Base-by-base conservation (phyloP, 2,113 vertebrate genomes). In the Alectura lathami region DNA sequence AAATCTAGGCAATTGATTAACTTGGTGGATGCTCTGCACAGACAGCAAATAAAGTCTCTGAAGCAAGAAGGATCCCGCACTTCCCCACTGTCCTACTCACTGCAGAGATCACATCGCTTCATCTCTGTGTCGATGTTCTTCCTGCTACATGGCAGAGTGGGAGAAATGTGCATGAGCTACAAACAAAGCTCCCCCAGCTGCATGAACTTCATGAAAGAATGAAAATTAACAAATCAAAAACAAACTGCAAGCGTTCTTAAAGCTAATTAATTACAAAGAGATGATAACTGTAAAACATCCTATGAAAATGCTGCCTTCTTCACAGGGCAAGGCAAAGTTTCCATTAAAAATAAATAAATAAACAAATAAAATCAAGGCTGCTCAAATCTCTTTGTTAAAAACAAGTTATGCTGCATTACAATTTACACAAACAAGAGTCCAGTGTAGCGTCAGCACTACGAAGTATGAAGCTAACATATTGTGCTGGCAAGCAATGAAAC, bases 401-500 rank as follows among this genome's bases (percentile, higher is more conserved):
- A 36, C 84, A 94, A 89, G 64, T 97, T 94, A 96, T 63, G 94
- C 93, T 91, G 83, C 68, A 78, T 96, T 92, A 93, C 40, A 86
- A 95, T 96, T 96, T 96, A 94, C 88, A 97, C 90, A 97, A 97
- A 97, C 96, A 95, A 47, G 97, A 97, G 75, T 96, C 97, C 84
- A 76, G 74, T 91, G 88, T 15, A 95, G 56, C 62, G 69, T 29
- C 43, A 83, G 40, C 9, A 92, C 91, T 91, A 84, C 75, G 97
- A 97, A 97, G 93, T 89, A 94, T 57, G 69, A 96, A 94, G 95
- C 96, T 96, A 97, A 97, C 93, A 83, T 96, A 97, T 95, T 97
- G 96, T 96, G 96, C 91, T 95, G 92, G 96, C 91, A 97, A 97
- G 97, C 96, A 97, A 98, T 97, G 96, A 96, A 97, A 96, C 89